Evolutionary conservation across 1,140 invertebrate species (phyloP), one percentile per base, ranked within the genome.

Genomic region (Pissodes strobi): DNA sequence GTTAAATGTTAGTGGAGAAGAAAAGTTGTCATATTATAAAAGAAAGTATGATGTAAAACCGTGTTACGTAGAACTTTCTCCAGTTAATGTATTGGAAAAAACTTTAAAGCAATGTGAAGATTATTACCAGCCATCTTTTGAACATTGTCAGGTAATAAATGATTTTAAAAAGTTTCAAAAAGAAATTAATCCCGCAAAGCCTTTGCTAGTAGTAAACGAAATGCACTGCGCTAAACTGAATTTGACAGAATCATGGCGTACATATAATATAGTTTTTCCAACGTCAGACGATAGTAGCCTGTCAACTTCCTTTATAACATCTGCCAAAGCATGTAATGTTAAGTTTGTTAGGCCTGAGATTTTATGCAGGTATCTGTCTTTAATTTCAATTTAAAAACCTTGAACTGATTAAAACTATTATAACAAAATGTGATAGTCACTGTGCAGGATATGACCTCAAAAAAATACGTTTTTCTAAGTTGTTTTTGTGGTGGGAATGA

Each of bases 251-350:
- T 23, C 23, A 13, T 56, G 15, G 13, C 18, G 21, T 53, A 64
- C 53, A 56, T 27, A 39, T n/a, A 64, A 64, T 38, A 49, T 64
- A n/a, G 52, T 64, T 18, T 53, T 48, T 64, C 22, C 43, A 6
- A 23, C 43, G 8, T 30, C 27, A n/a, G 19, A 48, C 12, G 5
- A 9, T 21, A 46, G 13, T 12, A 15, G 46, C 10, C 37, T 64
- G 46, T 41, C 27, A 37, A 17, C 17, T n/a, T 21, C 10, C 46
- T 5, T 21, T 46, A 13, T 18, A 56, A 34, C 18, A 34, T 22
- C 27, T 6, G 49, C 49, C 6, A 18, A 30, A 27, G 18, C 5
- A 10, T 52, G 23, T 22, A 52, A 52, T 30, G 13, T 52, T 15
- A 27, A 34, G n/a, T 52, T 52, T 34, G 49, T 52, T 27, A 27